Evolutionary conservation across 2,888 invertebrate species (phyloP), one percentile per base, ranked within the genome.

Genomic region (Drosophila mercatorum): DNA sequence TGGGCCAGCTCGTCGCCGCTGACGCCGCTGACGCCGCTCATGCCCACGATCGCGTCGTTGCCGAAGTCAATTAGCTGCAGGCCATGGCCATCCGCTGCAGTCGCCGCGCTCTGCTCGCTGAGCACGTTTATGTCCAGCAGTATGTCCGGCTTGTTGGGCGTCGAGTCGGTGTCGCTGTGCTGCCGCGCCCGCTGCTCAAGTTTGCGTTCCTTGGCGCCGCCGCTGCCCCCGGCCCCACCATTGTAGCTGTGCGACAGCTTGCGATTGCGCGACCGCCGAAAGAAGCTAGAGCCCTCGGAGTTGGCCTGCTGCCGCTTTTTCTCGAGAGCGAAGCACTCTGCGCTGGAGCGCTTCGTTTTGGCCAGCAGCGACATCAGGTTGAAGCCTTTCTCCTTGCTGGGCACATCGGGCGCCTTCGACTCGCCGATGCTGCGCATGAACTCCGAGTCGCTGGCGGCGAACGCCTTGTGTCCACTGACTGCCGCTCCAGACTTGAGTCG

Each of bases 231-330:
- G 61, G 52, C 55, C 14, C 38, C 64, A 14, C 92, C 92, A 65
- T 93, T 93, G 75, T 93, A 93, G 60, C 93, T 93, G 53, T 92
- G 92, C 8, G 92, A 93, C 1, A 92, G 75, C 68, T 93, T 93
- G 53, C 93, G 91, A 72, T 91, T 92, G 43, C 92, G 91, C 7
- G 93, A 86, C 3, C 91, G 82, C 17, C 91, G 83, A 70, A 93
- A 93, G 60, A 87, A 87, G 56, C 86, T 84, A 38, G 90, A 87
- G 6, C 85, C 92, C 56, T 92, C 92, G 2, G 93, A 92, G 62
- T 81, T 91, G 68, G 92, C 86, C 47, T 92, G 92, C 38, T 90
- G 89, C 1, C 90, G 75, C 49, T 91, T 91, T 78, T 89, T 90
- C 59, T 93, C 92, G 31, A 93, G 76, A 0, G 92, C 90, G 26